These are phyloP conservation scores for Oryzias javanicus DNA, from an alignment of 2,113 vertebrate genomes.

Conservation along the genomic window DNA sequence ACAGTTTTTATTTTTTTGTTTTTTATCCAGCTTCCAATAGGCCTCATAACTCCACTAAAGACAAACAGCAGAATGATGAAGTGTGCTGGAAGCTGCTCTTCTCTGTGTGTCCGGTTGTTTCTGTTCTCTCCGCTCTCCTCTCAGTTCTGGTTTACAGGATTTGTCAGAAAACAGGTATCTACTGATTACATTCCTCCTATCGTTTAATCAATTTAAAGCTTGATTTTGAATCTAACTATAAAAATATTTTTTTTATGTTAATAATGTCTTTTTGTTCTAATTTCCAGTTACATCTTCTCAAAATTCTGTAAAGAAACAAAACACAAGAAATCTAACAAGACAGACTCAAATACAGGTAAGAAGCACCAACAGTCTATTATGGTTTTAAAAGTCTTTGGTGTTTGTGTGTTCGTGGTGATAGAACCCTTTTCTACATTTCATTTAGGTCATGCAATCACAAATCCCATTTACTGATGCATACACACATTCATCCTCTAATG, in stretches of 20 bases:
- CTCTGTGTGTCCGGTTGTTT: neutral
- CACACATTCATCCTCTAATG: too few species aligned
- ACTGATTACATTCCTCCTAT: neutral
- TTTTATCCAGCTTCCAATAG: neutral
- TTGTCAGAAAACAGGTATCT: conserved; percentile 3
- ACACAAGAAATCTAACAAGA: neutral
- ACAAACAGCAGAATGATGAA: neutral
- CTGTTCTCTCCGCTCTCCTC: neutral
- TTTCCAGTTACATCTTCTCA: neutral
- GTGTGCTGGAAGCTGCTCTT: conserved; percentile 3
- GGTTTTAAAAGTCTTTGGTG: too few species aligned
- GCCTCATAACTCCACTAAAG: neutral
- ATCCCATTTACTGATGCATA: too few species aligned
- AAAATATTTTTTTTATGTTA: neutral
- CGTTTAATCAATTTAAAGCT: neutral
- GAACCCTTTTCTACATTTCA: too few species aligned
- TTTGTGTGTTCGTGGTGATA: too few species aligned
- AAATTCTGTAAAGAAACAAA: neutral
- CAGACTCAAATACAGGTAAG: neutral
- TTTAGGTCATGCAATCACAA: too few species aligned
- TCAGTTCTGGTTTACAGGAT: conserved; percentile 3
- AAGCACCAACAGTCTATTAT: neutral
- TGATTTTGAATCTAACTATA: neutral
- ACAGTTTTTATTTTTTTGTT: too few species aligned
- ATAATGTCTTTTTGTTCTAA: neutral